Percentiles rank a stretch among this genome's conserved stretches.
Conservation (phyloP, 92 coral and sea anemone genomes). For the Porites divaricata region DNA sequence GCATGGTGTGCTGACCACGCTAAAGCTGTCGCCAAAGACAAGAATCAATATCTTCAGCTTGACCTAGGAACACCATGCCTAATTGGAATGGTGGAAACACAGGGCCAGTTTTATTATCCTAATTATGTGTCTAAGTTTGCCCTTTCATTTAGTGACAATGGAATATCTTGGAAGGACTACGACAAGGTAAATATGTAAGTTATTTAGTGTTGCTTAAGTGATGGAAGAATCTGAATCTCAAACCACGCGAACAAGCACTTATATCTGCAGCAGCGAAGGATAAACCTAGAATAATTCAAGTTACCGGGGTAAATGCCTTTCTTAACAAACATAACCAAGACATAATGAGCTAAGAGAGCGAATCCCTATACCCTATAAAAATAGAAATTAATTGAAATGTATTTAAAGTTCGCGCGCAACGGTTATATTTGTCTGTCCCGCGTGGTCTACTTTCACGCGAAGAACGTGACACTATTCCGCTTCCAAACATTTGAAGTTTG, state of each 20-base stretch:
- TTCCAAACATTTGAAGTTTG: too few species aligned
- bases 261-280: background rate
- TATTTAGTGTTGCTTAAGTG: background rate
- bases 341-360: too few species aligned
- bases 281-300: too few species aligned
- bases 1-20: constrained; percentile 94
- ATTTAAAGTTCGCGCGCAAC: too few species aligned
- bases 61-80: constrained; percentile 56
- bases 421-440: too few species aligned
- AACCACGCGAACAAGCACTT: background rate
- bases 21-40: constrained; percentile 67
- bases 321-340: too few species aligned
- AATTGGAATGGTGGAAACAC: constrained; percentile 79
- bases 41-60: constrained; percentile 63
- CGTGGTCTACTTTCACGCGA: too few species aligned
- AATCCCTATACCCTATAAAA: too few species aligned
- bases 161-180: constrained; percentile 66
- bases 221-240: background rate
- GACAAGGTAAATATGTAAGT: constrained; percentile 55
- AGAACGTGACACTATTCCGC: too few species aligned
- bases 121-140: constrained; percentile 66
- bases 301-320: too few species aligned
- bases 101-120: constrained; percentile 64
- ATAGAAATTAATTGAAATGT: too few species aligned
- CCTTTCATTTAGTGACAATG: constrained; percentile 68